Evolutionary conservation across 1,140 invertebrate genomes (phyloP), one percentile per base, ranked within the genome.

Genomic region (Drosophila pseudoobscura): DNA sequence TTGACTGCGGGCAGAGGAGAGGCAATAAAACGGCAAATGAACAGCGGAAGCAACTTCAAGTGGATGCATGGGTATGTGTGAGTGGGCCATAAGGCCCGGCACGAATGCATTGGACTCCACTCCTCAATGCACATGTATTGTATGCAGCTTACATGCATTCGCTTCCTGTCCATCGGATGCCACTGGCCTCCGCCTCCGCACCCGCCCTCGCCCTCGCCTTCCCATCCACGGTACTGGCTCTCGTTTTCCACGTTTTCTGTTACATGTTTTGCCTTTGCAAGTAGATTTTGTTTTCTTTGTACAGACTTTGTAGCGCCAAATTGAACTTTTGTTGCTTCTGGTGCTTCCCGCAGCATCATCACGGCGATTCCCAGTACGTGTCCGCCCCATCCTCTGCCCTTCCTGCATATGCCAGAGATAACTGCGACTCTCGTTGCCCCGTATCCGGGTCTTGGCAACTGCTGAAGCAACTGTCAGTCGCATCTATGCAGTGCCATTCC

Each of bases 291-390:
- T 26, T 39, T 65, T 78, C 75, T 71, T 78, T 88, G 65, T 65
- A 82, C 82, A 78, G 82, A 88, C 83, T 87, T 87, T 87, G 83
- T 78, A 82, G 82, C 83, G 83, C 78, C 83, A 87, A 87, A 87
- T 88, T 82, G 74, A 87, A 82, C 70, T 87, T 87, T 88, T 88
- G 69, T 87, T 87, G 64, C 24, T 26, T 5, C 24, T 26, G 24
- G 3, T 72, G 54, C 82, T 66, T 60, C 35, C 3, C 49, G 15
- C 49, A 53, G 35, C 35, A 54, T 50, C 46, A 65, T 20, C 58
- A 44, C 6, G n/a, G 45, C 20, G 50, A 7, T 44, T 69, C 17
- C 65, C 62, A 13, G 35, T 39, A 39, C 35, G 35, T 39, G 35
- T 39, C 9, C 20, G 51, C 45, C 46, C 46, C 55, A 41, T 26